Percentiles rank a stretch among this genome's conserved stretches.
phyloP scores from a whole-genome alignment of 2,113 vertebrate genomes.

The Lepisosteus osseus region DNA sequence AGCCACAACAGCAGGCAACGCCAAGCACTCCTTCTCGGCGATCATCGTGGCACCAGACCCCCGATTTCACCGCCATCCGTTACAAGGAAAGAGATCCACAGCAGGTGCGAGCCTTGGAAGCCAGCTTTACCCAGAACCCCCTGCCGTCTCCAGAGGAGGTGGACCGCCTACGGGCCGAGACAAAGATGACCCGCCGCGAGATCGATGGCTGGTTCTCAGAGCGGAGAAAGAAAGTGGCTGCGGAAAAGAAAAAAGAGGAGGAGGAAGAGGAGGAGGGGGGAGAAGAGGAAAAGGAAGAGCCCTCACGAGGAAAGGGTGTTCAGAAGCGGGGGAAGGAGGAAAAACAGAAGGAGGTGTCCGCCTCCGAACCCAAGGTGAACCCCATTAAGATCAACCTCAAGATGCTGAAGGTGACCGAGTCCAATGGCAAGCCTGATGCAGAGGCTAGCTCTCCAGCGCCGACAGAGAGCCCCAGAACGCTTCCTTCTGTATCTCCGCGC shows the following conservation, averaged over 20 bases:
- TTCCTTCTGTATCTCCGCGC: conserved; percentile 39
- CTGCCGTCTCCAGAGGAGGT: conserved; percentile 84
- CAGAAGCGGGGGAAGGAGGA: conserved; percentile 65
- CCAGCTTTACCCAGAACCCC: conserved; percentile 79
- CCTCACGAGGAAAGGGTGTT: conserved; percentile 58
- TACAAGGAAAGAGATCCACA: conserved; percentile 93
- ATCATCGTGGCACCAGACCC: conserved; percentile 79
- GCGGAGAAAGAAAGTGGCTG: conserved; percentile 71
- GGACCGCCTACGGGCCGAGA: conserved; percentile 83
- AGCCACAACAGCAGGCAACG: conserved; percentile 49
- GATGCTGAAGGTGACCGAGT: conserved; percentile 89
- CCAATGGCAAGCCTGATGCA: conserved; percentile 65
- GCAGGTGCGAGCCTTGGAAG: conserved; percentile 86
- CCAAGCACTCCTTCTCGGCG: conserved; percentile 68
- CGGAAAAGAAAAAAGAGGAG: conserved; percentile 72
- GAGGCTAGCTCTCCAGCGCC: conserved; percentile 52
- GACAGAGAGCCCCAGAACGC: conserved; percentile 47
- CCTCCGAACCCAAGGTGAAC: conserved; percentile 83
- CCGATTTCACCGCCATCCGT: conserved; percentile 86
- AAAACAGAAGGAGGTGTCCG: conserved; percentile 54
- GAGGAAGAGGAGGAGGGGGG: conserved; percentile 66
- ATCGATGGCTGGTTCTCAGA: conserved; percentile 96
- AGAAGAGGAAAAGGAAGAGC: conserved; percentile 56
- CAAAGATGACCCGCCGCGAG: conserved; percentile 95
- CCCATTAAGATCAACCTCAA: conserved; percentile 97